Base-by-base conservation (phyloP, 2,888 invertebrate species). In the Ecliptopera silaceata region DNA sequence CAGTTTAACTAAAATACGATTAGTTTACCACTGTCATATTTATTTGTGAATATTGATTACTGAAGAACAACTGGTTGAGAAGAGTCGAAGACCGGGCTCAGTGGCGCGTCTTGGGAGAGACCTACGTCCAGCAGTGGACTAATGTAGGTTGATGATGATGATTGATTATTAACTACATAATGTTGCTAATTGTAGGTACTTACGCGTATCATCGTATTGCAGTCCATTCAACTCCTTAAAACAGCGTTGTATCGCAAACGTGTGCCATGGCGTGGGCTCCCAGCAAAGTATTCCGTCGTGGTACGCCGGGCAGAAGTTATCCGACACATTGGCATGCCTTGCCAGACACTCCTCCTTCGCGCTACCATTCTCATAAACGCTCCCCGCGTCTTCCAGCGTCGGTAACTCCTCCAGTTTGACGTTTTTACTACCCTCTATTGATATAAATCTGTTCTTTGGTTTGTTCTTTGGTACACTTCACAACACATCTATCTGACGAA, bases 221-320 rank as follows among this genome's bases (percentile, higher is more conserved):
- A 97, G 93, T 58, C 96, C 96, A 67, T 95, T 93, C 56, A 97
- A 91, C 72, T 96, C 95, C 43, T 94, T 93, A 75, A 97, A 96
- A 80, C 97, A 97, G 44, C 95, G 94, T 65, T 97, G 93, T 20
- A 93, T 88, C 1, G 96, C 95, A 46, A 93, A 80, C 0, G 94
- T 93, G 63, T 95, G 95, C 61, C 93, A 93, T 0, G 93, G 91
- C 1, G 97, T 96, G 2, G 94, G 93, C 10, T 96, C 97, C 97
- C 97, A 97, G 81, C 97, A 97, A 31, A 96, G 89, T 56, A 97
- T 86, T 3, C 93, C 93, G 75, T 97, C 97, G 91, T 94, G 96
- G 67, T 93, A 93, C 34, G 94, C 93, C 54, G 93, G 93, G 76
- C 97, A 97, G 77, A 76, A 82, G 50, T 73, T 75, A 31, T 75